Percentiles rank a stretch among this genome's conserved stretches.
phyloP scores from a whole-genome alignment of 2,113 vertebrate genomes.

The Chascanopsetta lugubris region DNA sequence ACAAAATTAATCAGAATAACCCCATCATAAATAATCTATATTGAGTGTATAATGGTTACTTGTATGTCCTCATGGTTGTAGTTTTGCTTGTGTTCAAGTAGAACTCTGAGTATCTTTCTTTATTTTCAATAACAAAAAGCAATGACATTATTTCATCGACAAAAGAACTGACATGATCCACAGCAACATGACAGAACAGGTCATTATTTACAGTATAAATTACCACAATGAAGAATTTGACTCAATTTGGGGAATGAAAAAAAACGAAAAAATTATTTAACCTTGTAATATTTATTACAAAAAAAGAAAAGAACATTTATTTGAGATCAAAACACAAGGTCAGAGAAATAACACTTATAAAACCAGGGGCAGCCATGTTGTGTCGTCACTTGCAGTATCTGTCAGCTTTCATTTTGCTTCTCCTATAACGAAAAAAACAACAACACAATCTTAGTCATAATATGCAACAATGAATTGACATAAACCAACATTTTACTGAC shows the following conservation, averaged over 20 bases:
- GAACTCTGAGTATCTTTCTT: no score
- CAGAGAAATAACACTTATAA: constrained; percentile 29
- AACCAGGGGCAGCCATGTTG: not conserved
- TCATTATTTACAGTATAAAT: constrained; percentile 1
- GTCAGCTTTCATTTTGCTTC: constrained; percentile 97
- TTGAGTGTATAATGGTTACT: no score
- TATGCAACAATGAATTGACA: no score
- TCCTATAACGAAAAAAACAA: constrained; percentile 78
- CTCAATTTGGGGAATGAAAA: not conserved
- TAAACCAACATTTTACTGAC: not conserved
- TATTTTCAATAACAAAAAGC: no score
- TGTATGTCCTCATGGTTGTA: no score
- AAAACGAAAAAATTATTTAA: not conserved
- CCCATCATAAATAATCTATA: no score
- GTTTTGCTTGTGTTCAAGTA: no score
- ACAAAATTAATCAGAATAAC: no score
- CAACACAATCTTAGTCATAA: not conserved
- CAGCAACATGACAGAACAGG: not conserved
- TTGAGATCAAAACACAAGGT: constrained; percentile 1
- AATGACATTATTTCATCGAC: no score
- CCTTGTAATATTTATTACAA: constrained; percentile 61
- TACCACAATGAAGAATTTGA: not conserved
- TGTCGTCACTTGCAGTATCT: constrained; percentile 93
- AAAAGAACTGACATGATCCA: no score
- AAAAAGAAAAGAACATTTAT: constrained; percentile 6